Percentiles rank a stretch among this genome's conserved stretches.
These are phyloP conservation scores for Euura lappo DNA, from an alignment of 1,140 invertebrate genomes.

Conservation along the genomic window DNA sequence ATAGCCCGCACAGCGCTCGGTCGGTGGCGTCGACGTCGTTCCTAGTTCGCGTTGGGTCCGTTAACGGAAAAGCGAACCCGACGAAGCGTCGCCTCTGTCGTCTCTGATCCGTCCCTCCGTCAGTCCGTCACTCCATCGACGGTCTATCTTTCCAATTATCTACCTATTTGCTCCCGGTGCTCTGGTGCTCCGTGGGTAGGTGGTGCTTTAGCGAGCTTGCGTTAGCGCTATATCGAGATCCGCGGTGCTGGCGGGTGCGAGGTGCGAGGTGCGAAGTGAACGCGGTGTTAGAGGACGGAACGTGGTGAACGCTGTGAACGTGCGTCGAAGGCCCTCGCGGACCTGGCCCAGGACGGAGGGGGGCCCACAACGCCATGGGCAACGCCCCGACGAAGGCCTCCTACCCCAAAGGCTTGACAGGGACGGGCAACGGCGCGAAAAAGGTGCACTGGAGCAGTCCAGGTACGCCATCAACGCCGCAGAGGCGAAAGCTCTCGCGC, in stretches of 20 bases:
- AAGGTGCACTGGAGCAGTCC: conserved; percentile 52
- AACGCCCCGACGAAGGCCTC: conserved; percentile 50
- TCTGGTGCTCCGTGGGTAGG: no score
- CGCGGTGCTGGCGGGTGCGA: neutral
- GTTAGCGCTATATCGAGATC: conserved; percentile 4
- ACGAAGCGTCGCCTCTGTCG: neutral
- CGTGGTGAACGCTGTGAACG: no score
- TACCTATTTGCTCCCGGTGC: no score
- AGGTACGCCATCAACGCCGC: conserved; percentile 39
- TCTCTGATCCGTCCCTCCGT: no score
- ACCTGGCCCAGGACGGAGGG: neutral
- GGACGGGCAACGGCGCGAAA: conserved; percentile 33
- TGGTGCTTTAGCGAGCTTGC: neutral
- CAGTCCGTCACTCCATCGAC: neutral
- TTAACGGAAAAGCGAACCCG: neutral
- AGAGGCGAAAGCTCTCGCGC: neutral
- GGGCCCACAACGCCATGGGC: conserved; percentile 41
- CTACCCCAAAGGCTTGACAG: conserved; percentile 29
- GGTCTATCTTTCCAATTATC: neutral
- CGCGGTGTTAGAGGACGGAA: neutral
- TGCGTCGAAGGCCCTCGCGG: no score
- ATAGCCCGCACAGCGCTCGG: neutral
- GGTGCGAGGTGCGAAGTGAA: neutral
- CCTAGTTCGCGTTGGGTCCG: neutral
- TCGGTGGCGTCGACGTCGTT: neutral